A percentile compares a stretch with the other conserved stretches of the same genome.
phyloP scores from a whole-genome alignment of 2,888 invertebrate genomes.

The Operophtera brumata region DNA sequence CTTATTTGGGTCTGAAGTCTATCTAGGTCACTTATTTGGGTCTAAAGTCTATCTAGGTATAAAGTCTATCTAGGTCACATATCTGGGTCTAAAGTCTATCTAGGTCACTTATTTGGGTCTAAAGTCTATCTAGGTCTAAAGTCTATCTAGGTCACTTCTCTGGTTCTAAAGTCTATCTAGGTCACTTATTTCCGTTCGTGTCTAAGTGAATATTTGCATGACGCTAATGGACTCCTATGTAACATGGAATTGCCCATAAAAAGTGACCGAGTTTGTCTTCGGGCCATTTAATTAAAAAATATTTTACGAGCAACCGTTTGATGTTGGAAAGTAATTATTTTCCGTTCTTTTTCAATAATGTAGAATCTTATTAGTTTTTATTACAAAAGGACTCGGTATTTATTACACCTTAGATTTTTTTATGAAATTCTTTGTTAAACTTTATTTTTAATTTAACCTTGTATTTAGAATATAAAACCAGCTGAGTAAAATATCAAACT shows the following conservation, averaged over 20 bases:
- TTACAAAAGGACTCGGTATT: constrained; percentile 18
- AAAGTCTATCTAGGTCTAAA: no score
- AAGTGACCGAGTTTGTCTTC: constrained; percentile 58
- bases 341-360: constrained; percentile 29
- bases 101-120: no score
- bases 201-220: constrained; percentile 75
- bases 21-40: no score
- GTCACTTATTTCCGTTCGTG: constrained; percentile 53
- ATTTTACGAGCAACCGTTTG: constrained; percentile 44
- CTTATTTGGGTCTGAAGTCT: no score
- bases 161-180: no score
- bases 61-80: no score
- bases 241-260: constrained; percentile 57
- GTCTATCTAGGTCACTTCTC: no score
- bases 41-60: no score
- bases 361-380: constrained; percentile 31
- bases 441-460: not conserved
- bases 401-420: constrained; percentile 6
- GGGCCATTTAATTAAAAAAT: constrained; percentile 57
- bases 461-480: not conserved
- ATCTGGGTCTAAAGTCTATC: no score
- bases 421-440: not conserved
- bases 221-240: constrained; percentile 54
- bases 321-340: constrained; percentile 35
- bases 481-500: not conserved